Base-by-base conservation (phyloP, 2,888 invertebrate species). In the Amphipyra tragopoginis region DNA sequence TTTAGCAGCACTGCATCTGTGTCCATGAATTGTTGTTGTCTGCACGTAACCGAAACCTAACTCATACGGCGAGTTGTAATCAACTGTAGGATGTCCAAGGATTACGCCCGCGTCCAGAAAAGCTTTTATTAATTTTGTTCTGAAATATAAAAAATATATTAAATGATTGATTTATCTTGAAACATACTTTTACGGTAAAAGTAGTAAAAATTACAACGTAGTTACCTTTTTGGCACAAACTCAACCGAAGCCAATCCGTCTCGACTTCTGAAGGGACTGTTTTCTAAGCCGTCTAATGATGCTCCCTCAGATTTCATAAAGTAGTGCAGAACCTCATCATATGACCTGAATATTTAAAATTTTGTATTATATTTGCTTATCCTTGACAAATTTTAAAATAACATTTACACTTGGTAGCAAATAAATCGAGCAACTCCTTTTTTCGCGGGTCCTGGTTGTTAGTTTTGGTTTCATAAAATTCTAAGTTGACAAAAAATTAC, bases 11-110 rank as follows among this genome's bases (percentile, higher is more conserved):
- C 97, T 97, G 67, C 96, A 95, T 36, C 98, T 93, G 0, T 91
- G 93, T 0, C 97, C 97, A 36, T 92, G 86, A 39, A 86, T 89
- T 0, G 95, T 94, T 0, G 95, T 97, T 0, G 95, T 95, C 88
- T 97, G 97, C 0, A 97, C 95, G 76, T 95, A 96, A 0, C 96
- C 96, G 34, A 96, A 97, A 4, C 97, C 97, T 72, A 96, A 81
- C 77, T 96, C 95, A 6, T 95, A 88, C 1, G 94, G 93, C 34
- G 95, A 95, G 79, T 97, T 97, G 83, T 97, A 97, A 83, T 98
- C 97, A 10, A 96, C 93, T 47, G 96, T 96, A 0, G 94, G 93
- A 83, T 96, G 96, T 0, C 97, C 97, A 38, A 96, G 94, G 82
- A 96, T 93, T 81, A 95, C 93, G 2, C 96, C 96, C 1, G 96